phyloP scores from a whole-genome alignment of 2,888 invertebrate genomes.

The Perithous albicinctus region DNA sequence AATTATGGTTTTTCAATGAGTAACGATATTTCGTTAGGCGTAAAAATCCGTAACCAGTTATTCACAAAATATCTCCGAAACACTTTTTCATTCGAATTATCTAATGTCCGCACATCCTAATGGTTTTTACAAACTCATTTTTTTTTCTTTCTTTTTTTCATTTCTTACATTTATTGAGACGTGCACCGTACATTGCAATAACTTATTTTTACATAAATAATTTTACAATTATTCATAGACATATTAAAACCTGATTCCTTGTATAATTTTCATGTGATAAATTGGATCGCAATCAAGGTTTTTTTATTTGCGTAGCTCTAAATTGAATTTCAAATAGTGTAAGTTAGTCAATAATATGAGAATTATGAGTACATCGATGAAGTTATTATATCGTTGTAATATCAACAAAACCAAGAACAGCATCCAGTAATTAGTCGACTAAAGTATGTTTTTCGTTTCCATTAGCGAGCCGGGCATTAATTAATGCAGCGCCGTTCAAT shows the following conservation, averaged over 20 bases:
- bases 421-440: constrained; percentile 77
- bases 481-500: constrained; percentile 38
- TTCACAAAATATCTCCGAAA: neutral
- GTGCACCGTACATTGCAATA: constrained; percentile 42
- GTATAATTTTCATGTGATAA: constrained; percentile 14
- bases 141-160: neutral
- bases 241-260: neutral
- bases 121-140: too few relatives aligned
- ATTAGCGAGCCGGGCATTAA: constrained; percentile 58
- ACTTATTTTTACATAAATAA: constrained; percentile 56
- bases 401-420: constrained; percentile 66
- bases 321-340: constrained; percentile 13
- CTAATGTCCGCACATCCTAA: neutral
- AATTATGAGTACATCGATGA: constrained; percentile 53
- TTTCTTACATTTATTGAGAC: constrained; percentile 12
- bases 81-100: neutral
- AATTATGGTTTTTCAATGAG: neutral
- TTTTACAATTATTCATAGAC: constrained; percentile 28
- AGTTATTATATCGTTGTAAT: constrained; percentile 20
- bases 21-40: too few relatives aligned
- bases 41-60: too few relatives aligned
- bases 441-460: constrained; percentile 63
- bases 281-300: constrained; percentile 40
- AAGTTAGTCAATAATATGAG: constrained; percentile 44
- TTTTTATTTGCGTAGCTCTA: constrained; percentile 18